Evolutionary conservation across 2,797 vertebrate genomes (phyloP).

Genomic region (Carduelis carduelis): DNA sequence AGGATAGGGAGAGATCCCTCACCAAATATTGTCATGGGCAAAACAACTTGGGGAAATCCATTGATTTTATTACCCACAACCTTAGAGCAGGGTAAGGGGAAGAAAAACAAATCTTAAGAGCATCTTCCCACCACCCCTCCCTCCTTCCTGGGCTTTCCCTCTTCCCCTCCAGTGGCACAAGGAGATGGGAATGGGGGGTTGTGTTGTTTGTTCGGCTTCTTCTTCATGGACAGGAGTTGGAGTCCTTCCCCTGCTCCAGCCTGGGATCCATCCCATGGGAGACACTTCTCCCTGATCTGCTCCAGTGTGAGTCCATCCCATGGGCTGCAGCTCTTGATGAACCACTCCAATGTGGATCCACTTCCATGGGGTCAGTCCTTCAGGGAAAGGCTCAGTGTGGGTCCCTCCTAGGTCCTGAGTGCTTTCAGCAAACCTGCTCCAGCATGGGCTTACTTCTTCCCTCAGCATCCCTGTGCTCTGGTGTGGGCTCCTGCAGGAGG

Average conservation of each 20-base stretch:
- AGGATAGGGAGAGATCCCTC: neutral
- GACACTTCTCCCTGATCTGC: neutral
- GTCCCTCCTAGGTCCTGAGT: neutral
- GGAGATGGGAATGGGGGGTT: neutral
- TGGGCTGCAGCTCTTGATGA: neutral
- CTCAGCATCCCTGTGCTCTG: neutral
- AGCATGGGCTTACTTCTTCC: neutral
- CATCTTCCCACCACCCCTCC: neutral
- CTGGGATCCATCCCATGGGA: accelerated
- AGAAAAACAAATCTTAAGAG: neutral
- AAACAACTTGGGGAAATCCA: neutral
- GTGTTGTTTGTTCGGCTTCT: neutral
- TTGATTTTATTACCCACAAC: neutral
- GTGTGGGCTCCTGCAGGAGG: neutral
- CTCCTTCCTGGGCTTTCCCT: neutral
- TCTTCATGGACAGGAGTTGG: neutral
- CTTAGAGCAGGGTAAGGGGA: neutral
- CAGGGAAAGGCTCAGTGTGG: neutral
- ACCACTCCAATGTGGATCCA: accelerated
- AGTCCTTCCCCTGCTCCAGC: neutral
- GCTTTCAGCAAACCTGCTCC: neutral
- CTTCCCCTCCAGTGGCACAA: neutral
- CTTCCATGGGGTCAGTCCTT: neutral
- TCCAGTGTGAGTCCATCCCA: neutral
- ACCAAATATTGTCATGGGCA: neutral